These are phyloP conservation scores for Mycteria americana DNA, from an alignment of 2,797 vertebrate species.

Conservation along the genomic window DNA sequence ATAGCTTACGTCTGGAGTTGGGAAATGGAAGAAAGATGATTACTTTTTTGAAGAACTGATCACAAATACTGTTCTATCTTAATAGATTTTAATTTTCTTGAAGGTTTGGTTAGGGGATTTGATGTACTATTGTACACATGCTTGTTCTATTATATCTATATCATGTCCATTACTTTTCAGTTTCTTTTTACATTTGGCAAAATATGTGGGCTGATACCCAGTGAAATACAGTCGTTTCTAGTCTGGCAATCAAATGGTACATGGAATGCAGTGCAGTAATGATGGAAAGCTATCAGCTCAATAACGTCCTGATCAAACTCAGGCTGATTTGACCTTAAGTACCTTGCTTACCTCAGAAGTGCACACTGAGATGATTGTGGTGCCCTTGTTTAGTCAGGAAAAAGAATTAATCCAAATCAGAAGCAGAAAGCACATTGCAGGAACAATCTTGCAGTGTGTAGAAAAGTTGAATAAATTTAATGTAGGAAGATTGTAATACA, in stretches of 20 bases:
- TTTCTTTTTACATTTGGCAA: neutral
- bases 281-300: neutral
- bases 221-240: neutral
- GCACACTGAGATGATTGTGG: neutral
- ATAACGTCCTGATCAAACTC: neutral
- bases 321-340: neutral
- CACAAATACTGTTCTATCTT: neutral
- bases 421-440: neutral
- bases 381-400: neutral
- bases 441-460: neutral
- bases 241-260: neutral
- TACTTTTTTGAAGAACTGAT: neutral
- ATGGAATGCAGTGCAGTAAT: neutral
- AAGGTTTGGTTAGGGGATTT: neutral
- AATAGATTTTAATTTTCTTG: neutral
- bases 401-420: neutral
- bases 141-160: neutral
- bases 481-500: neutral
- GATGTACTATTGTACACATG: neutral
- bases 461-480: neutral
- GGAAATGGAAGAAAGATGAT: neutral
- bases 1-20: neutral
- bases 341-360: neutral
- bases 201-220: neutral
- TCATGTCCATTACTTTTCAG: neutral